Base-by-base conservation (phyloP, 2,797 vertebrate genomes). In the Sylvilagus floridanus region DNA sequence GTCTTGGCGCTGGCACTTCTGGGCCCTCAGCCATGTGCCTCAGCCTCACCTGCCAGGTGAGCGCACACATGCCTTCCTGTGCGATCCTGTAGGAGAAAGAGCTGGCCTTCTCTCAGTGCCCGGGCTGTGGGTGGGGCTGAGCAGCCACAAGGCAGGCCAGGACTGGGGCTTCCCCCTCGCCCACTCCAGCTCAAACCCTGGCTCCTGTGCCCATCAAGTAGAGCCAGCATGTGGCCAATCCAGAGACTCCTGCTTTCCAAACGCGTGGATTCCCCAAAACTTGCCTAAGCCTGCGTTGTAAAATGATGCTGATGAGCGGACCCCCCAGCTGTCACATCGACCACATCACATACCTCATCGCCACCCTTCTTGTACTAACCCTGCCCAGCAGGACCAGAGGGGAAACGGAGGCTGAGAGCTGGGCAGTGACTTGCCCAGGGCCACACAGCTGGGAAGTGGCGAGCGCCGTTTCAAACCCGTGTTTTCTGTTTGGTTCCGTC, bases 371-470 rank as follows among this genome's bases (percentile, higher is more conserved):
- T 21, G 21, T 26, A 24, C 22, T 19, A 28, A 10, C n/a, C 35
- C 3, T 22, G 5, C 3, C 14, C 63, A 78, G 19, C 19, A 57
- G 52, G 52, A 66, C 47, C 54, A n/a, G 89, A 54, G 68, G 81
- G 90, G 82, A 84, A 69, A 66, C 81, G 12, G 84, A 96, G 96
- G 81, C 76, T 60, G 26, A 8, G 37, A 63, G 42, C 42, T 50
- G 13, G 17, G 62, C 8, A 11, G 47, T 13, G 5, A 11, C 66
- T 54, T 75, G 66, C 35, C 72, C 52, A 19, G 14, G 17, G 75
- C 26, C 62, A 12, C 0, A 0, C 1, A 60, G 28, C 57, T 65
- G 37, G 91, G 71, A 76, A 76, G n/a, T 50, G 22, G 35, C 0
- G 12, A 76, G 73, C 77, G 37, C 10, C 7, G 24, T 60, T 75